Evolutionary conservation across 1,140 invertebrate genomes (phyloP), one percentile per base, ranked within the genome.

Genomic region (Teleogryllus occipitalis): DNA sequence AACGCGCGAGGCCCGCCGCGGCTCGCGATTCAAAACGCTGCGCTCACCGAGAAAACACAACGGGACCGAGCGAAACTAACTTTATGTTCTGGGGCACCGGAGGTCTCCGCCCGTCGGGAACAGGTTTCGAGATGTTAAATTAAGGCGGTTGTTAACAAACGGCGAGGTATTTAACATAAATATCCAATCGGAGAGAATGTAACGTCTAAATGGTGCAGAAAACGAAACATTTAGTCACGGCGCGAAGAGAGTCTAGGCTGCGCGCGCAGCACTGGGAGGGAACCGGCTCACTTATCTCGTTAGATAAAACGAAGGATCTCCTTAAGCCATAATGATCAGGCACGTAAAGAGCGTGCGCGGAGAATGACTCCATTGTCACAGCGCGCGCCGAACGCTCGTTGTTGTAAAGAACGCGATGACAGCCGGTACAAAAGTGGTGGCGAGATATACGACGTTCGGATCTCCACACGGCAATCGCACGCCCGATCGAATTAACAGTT

Each of bases 121-220:
- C 54, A 65, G 54, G 54, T 65, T 65, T 65, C 10, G 54, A 14
- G 54, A 65, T 65, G 54, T 65, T 65, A 65, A 65, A 65, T 65
- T 65, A 65, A 65, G 18, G 54, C 54, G 54, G 54, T 3, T 18
- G 54, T 65, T 65, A 65, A 65, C 54, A 65, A 65, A 65, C 54
- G 54, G 18, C 54, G 10, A 65, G 54, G 10, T 65, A 65, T 65
- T 65, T 65, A 65, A 65, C 54, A 65, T 65, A 65, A 65, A 65
- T 65, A 65, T 65, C 54, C 54, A 14, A 65, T 65, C 54, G 54
- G 54, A 65, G 54, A 65, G 54, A 65, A 65, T 65, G 54, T 65
- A 65, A 65, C 54, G 54, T 65, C 54, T 65, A 65, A 65, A 65
- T 65, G 54, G 54, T 65, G 54, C 54, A 65, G 54, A 65, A 65